These are phyloP conservation scores for Euplexia lucipara DNA, from an alignment of 2,888 invertebrate genomes.

Conservation along the genomic window DNA sequence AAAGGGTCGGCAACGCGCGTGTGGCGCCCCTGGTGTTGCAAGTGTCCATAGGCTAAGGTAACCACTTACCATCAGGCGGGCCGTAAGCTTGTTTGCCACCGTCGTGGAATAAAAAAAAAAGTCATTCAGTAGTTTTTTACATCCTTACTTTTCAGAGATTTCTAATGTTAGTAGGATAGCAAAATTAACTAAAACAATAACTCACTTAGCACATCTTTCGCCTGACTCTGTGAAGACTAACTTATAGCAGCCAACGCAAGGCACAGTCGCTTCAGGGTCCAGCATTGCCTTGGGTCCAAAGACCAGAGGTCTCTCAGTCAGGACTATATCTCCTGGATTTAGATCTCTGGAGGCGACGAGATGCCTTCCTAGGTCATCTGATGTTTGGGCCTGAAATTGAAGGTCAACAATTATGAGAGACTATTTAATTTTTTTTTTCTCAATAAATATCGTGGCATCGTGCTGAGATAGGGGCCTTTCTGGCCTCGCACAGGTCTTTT, in stretches of 20 bases:
- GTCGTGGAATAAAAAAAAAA: too few species aligned
- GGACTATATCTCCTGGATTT: conserved; percentile 91
- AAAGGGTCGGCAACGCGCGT: too few species aligned
- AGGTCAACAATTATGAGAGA: background rate
- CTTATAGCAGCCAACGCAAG: conserved; percentile 95
- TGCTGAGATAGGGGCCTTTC: too few species aligned
- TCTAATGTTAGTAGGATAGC: too few species aligned
- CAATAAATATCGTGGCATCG: too few species aligned
- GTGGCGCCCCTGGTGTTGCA: too few species aligned
- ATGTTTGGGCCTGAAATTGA: conserved; percentile 85
- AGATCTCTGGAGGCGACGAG: conserved; percentile 92
- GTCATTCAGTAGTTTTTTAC: too few species aligned
- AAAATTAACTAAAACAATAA: background rate
- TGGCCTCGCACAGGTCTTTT: too few species aligned
- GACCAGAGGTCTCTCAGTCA: conserved; percentile 92
- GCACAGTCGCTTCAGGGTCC: conserved; percentile 92
- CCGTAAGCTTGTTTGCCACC: too few species aligned
- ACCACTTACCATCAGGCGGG: too few species aligned
- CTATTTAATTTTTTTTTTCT: background rate
- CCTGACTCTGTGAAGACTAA: conserved; percentile 89
- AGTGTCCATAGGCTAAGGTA: too few species aligned
- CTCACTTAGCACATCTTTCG: conserved; percentile 91
- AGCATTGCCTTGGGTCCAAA: conserved; percentile 93
- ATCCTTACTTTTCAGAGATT: too few species aligned
- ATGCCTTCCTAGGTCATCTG: conserved; percentile 92